These are phyloP conservation scores for Labrus mixtus DNA, from an alignment of 2,113 vertebrate species.

Conservation along the genomic window DNA sequence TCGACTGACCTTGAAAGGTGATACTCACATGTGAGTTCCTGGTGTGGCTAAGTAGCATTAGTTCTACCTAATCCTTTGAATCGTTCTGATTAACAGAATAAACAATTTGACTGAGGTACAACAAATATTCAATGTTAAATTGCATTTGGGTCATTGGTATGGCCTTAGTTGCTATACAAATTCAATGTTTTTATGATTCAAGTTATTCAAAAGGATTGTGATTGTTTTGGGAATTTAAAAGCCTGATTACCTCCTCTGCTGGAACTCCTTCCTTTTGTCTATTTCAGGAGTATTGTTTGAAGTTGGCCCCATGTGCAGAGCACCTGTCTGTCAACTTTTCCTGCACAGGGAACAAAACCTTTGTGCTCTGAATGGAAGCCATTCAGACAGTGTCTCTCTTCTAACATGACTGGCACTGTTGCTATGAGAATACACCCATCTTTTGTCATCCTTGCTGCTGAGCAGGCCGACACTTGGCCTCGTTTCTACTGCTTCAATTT, in stretches of 20 bases:
- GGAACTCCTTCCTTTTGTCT: background rate
- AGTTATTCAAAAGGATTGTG: background rate
- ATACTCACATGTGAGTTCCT: no score
- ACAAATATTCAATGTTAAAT: no score
- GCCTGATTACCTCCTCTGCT: background rate
- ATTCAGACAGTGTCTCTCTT: constrained; percentile 17
- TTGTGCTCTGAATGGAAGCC: constrained; percentile 19
- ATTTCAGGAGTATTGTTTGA: background rate
- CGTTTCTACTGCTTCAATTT: no score
- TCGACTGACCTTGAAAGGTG: background rate
- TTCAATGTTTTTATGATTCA: background rate
- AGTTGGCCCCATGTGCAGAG: constrained; percentile 14
- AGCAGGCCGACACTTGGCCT: constrained; percentile 33
- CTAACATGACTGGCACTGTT: constrained; percentile 39
- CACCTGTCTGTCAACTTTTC: constrained; percentile 41
- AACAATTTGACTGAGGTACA: no score
- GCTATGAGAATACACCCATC: constrained; percentile 27
- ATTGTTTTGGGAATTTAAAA: background rate
- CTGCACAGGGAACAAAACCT: constrained; percentile 26
- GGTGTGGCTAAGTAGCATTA: no score
- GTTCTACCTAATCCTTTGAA: no score
- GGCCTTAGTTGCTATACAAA: background rate
- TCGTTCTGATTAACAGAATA: no score
- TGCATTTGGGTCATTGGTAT: background rate
- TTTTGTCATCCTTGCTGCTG: constrained; percentile 28